A percentile compares a stretch with the other conserved stretches of the same genome.
These are phyloP conservation scores for Tachysurus fulvidraco DNA, from an alignment of 2,113 vertebrate species.

Conservation along the genomic window DNA sequence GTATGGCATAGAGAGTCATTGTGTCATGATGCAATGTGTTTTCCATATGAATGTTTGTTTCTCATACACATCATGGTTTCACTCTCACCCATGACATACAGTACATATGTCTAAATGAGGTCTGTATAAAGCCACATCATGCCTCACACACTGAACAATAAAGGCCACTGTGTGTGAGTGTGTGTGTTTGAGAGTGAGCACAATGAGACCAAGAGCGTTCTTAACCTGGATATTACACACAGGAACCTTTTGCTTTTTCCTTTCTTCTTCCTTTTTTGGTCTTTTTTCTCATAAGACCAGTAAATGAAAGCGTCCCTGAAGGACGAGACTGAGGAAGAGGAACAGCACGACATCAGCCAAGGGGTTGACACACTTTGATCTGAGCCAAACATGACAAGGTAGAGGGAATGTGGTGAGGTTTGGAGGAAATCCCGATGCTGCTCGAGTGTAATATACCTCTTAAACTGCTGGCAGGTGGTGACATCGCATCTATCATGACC, in stretches of 20 bases:
- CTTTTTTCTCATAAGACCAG: constrained; percentile 19
- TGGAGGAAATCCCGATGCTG: constrained; percentile 50
- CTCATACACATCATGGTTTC: constrained; percentile 18
- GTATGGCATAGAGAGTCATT: constrained; percentile 23
- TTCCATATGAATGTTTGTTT: constrained; percentile 39
- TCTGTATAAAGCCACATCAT: constrained; percentile 12
- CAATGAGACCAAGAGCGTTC: neutral
- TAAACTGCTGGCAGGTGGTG: constrained; percentile 56
- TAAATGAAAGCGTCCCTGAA: constrained; percentile 3
- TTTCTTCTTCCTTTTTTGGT: neutral
- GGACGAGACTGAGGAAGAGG: neutral
- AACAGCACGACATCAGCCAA: constrained; percentile 31
- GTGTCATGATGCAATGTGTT: constrained; percentile 42
- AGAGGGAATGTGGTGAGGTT: constrained; percentile 13
- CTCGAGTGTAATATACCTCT: constrained; percentile 55
- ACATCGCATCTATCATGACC: constrained; percentile 60
- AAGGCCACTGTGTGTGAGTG: constrained; percentile 12
- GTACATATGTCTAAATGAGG: constrained; percentile 35
- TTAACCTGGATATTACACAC: neutral
- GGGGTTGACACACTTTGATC: constrained; percentile 41
- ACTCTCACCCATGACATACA: constrained; percentile 33
- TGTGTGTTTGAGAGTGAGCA: constrained; percentile 14
- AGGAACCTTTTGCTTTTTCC: neutral
- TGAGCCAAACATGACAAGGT: constrained; percentile 18
- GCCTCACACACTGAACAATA: constrained; percentile 20